Percentiles rank a stretch among this genome's conserved stretches.
Conservation (phyloP, 2,113 vertebrate species). For the Gallinago undulata region DNA sequence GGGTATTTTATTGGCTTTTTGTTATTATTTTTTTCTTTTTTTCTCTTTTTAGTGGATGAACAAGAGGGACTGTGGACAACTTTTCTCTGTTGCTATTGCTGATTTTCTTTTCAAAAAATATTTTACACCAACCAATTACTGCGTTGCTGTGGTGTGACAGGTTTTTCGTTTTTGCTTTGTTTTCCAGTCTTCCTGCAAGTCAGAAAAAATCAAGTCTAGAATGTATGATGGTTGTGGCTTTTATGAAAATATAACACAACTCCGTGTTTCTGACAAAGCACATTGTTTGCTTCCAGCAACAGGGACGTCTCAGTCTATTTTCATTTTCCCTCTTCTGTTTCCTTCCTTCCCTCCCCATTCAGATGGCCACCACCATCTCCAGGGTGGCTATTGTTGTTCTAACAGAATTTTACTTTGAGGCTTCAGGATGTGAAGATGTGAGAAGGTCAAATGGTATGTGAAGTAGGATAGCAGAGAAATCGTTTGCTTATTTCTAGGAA, state of each 20-base stretch:
- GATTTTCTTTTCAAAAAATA: not conserved
- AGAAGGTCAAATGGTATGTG: not conserved
- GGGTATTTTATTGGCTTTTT: constrained; percentile 1
- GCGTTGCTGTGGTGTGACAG: not conserved
- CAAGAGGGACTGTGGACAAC: not conserved
- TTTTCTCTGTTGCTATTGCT: not conserved
- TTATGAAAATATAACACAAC: not conserved
- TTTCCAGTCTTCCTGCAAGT: not conserved
- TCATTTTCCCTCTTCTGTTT: not conserved
- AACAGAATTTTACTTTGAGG: not conserved
- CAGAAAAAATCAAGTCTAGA: not conserved
- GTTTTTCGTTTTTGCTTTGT: not conserved
- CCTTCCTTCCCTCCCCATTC: not conserved
- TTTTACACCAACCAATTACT: not conserved
- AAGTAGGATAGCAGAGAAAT: not conserved
- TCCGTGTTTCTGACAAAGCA: constrained; percentile 32
- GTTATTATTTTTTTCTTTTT: not conserved
- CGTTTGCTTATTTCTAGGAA: not conserved
- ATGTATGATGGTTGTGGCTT: not conserved
- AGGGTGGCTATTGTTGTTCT: not conserved
- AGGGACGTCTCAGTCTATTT: not conserved
- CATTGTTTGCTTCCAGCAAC: not conserved
- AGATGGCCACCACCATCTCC: not conserved
- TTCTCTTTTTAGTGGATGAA: not conserved
- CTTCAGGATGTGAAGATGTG: not conserved